Base-by-base conservation (phyloP, 2,797 vertebrate genomes). In the Amniataba percoides region DNA sequence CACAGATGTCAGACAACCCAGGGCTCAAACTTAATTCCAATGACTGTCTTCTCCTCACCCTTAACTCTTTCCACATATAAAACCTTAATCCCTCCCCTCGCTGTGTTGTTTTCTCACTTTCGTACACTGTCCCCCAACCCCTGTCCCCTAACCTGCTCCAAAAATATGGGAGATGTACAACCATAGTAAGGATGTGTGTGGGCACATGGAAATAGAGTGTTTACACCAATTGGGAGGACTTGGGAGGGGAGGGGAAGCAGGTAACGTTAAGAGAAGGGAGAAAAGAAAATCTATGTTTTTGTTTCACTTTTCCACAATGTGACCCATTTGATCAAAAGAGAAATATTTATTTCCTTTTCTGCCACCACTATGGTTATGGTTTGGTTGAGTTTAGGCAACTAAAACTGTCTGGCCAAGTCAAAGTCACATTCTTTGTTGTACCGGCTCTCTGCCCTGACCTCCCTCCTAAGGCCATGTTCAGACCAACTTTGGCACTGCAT, bases 21-120 rank as follows among this genome's bases (percentile, higher is more conserved):
- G 92, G 94, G 93, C 94, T 95, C 81, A 91, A 94, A 95, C 93
- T 95, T 95, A 95, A 96, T 95, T 95, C 94, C 87, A 79, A 36
- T 36, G 34, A 71, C 60, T 65, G 40, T 49, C 92, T 92, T 53
- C 27, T 10, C 83, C 75, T 89, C 91, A 81, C 27, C 66, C 77
- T 80, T 87, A 83, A 93, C 87, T 83, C 80, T 88, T 75, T 89
- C 86, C 83, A 18, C 36, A 82, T 72, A 87, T 82, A 66, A 86
- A 78, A 5, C 46, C 64, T 75, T 64, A 49, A 59, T 62, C 71
- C 70, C 72, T n/a, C 39, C 7, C 12, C 49, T 36, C 4, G 0
- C 64, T 62, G 87, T 88, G 15, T 42, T 6, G 25, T 52, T 31
- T 19, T 48, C 27, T 43, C 43, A 21, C 34, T 46, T 34, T 40